Conservation (phyloP, 2,113 vertebrate genomes). For the Erythrocebus patas region DNA sequence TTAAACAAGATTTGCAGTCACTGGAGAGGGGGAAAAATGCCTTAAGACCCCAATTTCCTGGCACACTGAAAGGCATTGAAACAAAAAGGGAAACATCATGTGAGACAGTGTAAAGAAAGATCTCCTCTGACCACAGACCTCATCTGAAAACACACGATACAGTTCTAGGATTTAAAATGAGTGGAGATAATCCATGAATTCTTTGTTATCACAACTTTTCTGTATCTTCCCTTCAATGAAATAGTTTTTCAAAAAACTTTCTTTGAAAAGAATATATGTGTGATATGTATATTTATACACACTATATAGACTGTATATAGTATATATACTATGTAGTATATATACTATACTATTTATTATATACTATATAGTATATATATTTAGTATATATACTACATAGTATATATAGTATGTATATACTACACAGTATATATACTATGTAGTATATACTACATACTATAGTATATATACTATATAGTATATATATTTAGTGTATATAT, state of each 20-base stretch:
- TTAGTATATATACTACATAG: no score
- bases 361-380: no score
- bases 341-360: no score
- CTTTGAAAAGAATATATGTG: background rate
- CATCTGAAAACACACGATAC: background rate
- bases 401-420: no score
- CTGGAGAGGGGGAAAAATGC: background rate
- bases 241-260: background rate
- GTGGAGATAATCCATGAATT: background rate
- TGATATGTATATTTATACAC: background rate
- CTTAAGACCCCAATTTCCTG: constrained; percentile 14
- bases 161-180: background rate
- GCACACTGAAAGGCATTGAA: background rate
- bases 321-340: no score
- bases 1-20: constrained; percentile 34
- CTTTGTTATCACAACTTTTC: background rate
- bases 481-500: no score
- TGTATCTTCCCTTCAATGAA: background rate
- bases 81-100: background rate
- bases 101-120: background rate
- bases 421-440: no score
- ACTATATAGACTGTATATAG: no score
- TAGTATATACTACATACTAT: no score
- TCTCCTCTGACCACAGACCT: background rate
- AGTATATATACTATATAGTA: no score